Conservation (phyloP, 2,113 vertebrate species). For the Eurystomus gularis region DNA sequence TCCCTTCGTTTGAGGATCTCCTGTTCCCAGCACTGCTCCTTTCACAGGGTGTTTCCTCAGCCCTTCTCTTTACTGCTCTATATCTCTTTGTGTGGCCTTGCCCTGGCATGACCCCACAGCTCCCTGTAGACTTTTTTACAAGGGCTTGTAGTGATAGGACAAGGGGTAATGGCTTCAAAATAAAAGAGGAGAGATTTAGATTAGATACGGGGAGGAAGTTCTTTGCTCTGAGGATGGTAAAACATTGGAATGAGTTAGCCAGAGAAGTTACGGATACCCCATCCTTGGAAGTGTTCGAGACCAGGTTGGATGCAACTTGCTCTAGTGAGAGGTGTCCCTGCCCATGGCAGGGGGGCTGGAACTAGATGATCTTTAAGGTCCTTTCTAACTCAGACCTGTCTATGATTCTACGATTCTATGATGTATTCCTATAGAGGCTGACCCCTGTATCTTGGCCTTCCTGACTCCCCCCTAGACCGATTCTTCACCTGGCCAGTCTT, state of each 20-base stretch:
- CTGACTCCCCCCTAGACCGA: neutral
- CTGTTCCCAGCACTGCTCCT: neutral
- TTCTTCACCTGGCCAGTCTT: neutral
- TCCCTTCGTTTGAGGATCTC: neutral
- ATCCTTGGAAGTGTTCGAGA: too few species aligned
- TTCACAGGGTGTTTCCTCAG: neutral
- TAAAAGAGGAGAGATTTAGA: neutral
- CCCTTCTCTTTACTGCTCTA: neutral
- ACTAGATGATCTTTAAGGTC: neutral
- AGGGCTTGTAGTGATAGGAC: neutral
- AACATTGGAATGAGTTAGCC: too few species aligned
- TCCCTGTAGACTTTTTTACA: neutral
- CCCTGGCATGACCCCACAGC: neutral
- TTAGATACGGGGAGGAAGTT: neutral
- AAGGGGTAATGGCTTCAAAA: neutral
- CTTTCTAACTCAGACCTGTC: neutral
- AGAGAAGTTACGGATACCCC: too few species aligned
- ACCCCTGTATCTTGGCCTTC: neutral
- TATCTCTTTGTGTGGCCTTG: neutral
- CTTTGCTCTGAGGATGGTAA: too few species aligned
- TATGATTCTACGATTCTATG: neutral
- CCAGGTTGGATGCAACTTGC: neutral
- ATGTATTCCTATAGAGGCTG: neutral
- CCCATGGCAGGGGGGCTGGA: neutral
- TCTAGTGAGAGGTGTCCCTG: neutral